Base-by-base conservation (phyloP, 2,113 vertebrate species). In the Artemisiospiza belli region DNA sequence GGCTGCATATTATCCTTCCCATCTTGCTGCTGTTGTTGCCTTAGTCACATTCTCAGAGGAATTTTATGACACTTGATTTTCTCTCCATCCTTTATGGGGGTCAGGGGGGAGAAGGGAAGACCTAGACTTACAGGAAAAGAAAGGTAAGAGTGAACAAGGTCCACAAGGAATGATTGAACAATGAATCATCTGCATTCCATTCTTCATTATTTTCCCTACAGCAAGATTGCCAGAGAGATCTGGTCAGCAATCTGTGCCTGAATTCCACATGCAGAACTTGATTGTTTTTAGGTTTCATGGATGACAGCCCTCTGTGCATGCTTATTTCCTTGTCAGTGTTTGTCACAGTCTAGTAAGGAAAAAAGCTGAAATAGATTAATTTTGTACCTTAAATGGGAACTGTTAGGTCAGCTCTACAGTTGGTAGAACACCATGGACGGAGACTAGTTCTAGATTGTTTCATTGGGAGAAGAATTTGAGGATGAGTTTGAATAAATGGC, bases 1-100 rank as follows among this genome's bases (percentile, higher is more conserved):
- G 28, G 21, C 15, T 25, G n/a, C 39, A 20, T 84, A 51, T 81
- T 43, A 33, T 35, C 8, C 11, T 78, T 82, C 35, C 33, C 18
- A 1, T 75, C 51, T 72, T 82, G 44, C 27, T 57, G 7, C 24
- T 87, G 12, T 49, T 70, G 9, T 49, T 62, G 22, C 20, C 47
- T 52, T 27, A 44, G 27, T 82, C 31, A 51, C 1, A 3, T 55
- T 80, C 66, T 51, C 30, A 43, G 33, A 27, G 35, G 66, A 30
- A 33, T 76, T 73, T 73, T 54, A n/a, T 51, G 16, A 52, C 68
- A 58, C 10, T 16, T 41, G 22, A 28, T 27, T 61, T 8, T 58
- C 3, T 39, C 15, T 24, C 6, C 12, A 33, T 24, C 6, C 13
- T 81, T 58, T 55, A 5, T 0, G 1, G 3, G 2, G 9, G 6